Conservation (phyloP, 1,140 invertebrate species). For the Plectrocnemia conspersa region DNA sequence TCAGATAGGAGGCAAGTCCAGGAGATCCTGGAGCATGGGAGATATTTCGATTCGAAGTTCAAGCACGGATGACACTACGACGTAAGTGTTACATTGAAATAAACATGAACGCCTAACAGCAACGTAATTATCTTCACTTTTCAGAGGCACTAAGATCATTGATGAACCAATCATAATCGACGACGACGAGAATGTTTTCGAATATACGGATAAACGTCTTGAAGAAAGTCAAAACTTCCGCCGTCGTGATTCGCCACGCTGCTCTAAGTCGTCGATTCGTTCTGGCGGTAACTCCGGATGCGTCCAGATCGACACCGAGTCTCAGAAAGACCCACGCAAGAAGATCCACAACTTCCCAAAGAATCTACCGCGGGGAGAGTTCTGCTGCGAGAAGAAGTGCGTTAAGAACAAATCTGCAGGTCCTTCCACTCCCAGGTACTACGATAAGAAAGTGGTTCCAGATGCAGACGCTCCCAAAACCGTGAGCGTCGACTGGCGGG, state of each 20-base stretch:
- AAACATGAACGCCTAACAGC: background rate
- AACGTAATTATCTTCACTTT: background rate
- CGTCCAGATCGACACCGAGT: slow-evolving; percentile 23
- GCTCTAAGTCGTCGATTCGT: slow-evolving; percentile 6
- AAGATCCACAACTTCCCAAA: slow-evolving; percentile 17
- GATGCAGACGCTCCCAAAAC: slow-evolving; percentile 22
- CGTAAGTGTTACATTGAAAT: slow-evolving; percentile 12
- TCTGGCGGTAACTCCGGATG: slow-evolving; percentile 23
- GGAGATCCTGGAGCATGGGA: slow-evolving; percentile 33
- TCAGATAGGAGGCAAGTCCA: slow-evolving; percentile 23
- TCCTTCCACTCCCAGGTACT: slow-evolving; percentile 10
- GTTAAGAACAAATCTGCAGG: slow-evolving; percentile 20
- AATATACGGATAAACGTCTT: slow-evolving; percentile 6
- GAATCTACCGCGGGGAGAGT: slow-evolving; percentile 29
- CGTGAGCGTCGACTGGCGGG: slow-evolving; percentile 27
- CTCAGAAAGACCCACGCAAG: slow-evolving; percentile 20
- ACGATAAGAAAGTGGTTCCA: slow-evolving; percentile 21
- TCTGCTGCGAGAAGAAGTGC: slow-evolving; percentile 33
- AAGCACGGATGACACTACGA: slow-evolving; percentile 28
- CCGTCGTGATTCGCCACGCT: slow-evolving; percentile 10
- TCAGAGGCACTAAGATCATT: slow-evolving; percentile 24
- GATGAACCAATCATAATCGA: slow-evolving; percentile 17
- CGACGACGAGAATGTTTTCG: background rate
- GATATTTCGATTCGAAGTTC: slow-evolving; percentile 31
- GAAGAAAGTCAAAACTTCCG: slow-evolving; percentile 19